Evolutionary conservation across 1,140 invertebrate genomes (phyloP), one percentile per base, ranked within the genome.

Genomic region (Drosophila pachea): DNA sequence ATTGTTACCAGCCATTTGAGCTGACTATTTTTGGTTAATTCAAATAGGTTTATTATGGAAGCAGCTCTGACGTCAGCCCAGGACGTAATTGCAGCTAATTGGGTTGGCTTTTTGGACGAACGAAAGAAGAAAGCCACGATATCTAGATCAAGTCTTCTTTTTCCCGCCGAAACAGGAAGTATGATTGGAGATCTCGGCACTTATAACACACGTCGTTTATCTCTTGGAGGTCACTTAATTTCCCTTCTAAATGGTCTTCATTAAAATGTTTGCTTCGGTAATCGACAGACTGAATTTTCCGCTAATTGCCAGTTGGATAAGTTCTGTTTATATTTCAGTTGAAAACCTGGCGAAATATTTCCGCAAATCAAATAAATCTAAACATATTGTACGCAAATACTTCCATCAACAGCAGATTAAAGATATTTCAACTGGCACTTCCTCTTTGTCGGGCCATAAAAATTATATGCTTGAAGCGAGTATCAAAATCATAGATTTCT

Each of bases 11-110:
- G 4, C 11, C n/a, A 65, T 48, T 69, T 69, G 47, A 69, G 42
- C 38, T 32, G 42, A 69, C 67, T 69, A 69, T 58, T 69, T 69
- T 69, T 49, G 62, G 66, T 69, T 58, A 69, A 65, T 52, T 65
- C 47, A 14, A 45, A 65, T 52, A 22, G 45, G 45, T 38, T 56
- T 45, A 48, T 56, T 56, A 52, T n/a, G 22, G 43, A 7, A 6
- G 5, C 14, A n/a, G 8, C 9, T n/a, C 52, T 35, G 36, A 42
- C 40, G 40, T 43, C n/a, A 43, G 40, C 22, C 22, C 22, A 22
- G 3, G 22, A 3, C 11, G 29, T 31, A 36, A 36, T 5, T 16
- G 12, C 8, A 31, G 22, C 47, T 11, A 29, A 53, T 22, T 22
- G 22, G 12, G 12, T 2, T 14, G 32, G 31, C 7, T n/a, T n/a